Base-by-base conservation (phyloP, 2,797 vertebrate species). In the Pantherophis alleghaniensis region DNA sequence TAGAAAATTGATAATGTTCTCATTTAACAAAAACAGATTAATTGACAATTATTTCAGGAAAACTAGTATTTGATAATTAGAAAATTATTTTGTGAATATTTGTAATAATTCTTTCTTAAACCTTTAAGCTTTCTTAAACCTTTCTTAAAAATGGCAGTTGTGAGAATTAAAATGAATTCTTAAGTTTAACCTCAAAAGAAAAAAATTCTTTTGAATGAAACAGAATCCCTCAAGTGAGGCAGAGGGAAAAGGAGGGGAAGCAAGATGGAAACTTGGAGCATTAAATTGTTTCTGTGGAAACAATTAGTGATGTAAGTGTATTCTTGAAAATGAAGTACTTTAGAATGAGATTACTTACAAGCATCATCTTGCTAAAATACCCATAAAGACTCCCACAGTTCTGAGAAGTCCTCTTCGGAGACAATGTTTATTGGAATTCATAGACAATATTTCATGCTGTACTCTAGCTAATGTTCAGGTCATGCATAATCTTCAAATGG, bases 271-370 rank as follows among this genome's bases (percentile, higher is more conserved):
- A 91, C 96, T 96, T 93, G 93, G 96, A 95, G 95, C 97, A 96
- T 97, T 98, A 97, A 97, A 83, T 96, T 94, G 96, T 98, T 97
- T 96, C 97, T 96, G 97, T 97, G 97, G 97, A 96, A 97, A 97
- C 97, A 97, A 98, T 97, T 97, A 97, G 97, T 95, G 97, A 96
- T 83, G 96, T 97, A 97, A 97, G 97, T 97, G 96, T 98, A 91
- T 97, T 97, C 97, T 96, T 95, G 97, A 97, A 96, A 97, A 97
- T 16, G 92, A 95, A 95, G 89, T 92, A 96, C 97, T 94, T 96
- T 95, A 97, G 96, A 96, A 96, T 42, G 92, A 97, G 96, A 97
- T 97, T 97, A 97, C 97, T 98, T 97, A 97, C 95, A 95, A 97
- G 96, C 94, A 95, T 95, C 97, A 94, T 96, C 97, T 96, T 61